Evolutionary conservation across 2,113 vertebrate genomes (phyloP), one percentile per base, ranked within the genome.

Genomic region (Dascyllus trimaculatus): DNA sequence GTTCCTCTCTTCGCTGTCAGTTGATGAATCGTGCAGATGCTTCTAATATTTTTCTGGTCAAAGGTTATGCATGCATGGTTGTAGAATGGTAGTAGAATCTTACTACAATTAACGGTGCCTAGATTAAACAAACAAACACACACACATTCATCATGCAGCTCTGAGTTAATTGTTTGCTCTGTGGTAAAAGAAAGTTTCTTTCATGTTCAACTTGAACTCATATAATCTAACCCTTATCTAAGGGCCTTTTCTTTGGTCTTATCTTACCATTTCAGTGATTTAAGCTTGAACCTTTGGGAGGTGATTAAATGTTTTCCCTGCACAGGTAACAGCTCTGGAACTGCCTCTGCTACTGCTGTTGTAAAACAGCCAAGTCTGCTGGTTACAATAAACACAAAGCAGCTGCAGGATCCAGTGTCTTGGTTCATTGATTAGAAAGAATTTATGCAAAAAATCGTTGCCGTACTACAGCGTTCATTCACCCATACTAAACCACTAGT

Each of bases 251-350:
- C 32, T 35, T 35, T 35, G 40, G 40, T 43, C 40, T 43, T 43
- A 43, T 60, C 9, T 25, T n/a, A 40, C 13, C 4, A 6, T 19
- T 13, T 29, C 1, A 35, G 24, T 48, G 24, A 11, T 7, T 66
- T 53, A 11, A 13, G 22, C n/a, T 24, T 56, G 5, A 57, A 63
- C 18, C 14, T 40, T 22, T 13, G n/a, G 18, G 14, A 65, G 35
- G 19, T 2, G 24, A 18, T 4, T 25, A 15, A 24, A 48, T 29
- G 56, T 73, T 73, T 46, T 9, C 48, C 13, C 25, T 32, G 26
- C 13, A 14, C 8, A 38, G 25, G 71, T 75, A 71, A 65, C 46
- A 32, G 40, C 40, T 54, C 8, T 46, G 62, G 32, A 1, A 61
- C 57, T 26, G 49, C 43, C 4, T 40, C 40, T 58, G 24, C 32